Evolutionary conservation across 2,888 invertebrate species (phyloP).

Genomic region (Mystacides longicornis): DNA sequence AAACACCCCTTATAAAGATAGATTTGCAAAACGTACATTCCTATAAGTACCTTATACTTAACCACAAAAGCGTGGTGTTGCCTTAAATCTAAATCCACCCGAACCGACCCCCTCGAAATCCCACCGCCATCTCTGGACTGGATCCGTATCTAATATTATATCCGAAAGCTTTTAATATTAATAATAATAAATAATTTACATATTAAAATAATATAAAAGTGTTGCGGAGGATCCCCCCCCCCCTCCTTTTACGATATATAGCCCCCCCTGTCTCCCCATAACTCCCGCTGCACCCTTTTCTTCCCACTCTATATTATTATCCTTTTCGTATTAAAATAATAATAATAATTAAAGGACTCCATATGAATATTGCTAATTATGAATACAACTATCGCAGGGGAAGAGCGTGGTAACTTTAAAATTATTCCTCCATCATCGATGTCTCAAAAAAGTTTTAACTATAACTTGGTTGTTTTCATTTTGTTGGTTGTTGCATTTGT

Average conservation of each 20-base stretch:
- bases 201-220: constrained; percentile 25
- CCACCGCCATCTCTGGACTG: no score
- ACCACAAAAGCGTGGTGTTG: constrained; percentile 10
- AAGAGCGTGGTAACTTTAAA: background rate
- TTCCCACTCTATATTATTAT: background rate
- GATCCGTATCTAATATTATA: no score
- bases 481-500: no score
- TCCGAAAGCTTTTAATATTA: constrained; percentile 24
- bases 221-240: constrained; percentile 7
- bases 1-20: no score
- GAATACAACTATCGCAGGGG: constrained; percentile 16
- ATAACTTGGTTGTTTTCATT: no score
- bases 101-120: no score
- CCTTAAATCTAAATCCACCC: constrained; percentile 21
- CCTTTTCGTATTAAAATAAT: constrained; percentile 5
- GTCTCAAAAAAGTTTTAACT: no score
- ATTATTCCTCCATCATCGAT: no score
- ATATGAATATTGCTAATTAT: constrained; percentile 26
- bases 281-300: background rate
- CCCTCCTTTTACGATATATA: no score
- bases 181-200: constrained; percentile 28
- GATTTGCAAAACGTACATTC: no score
- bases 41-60: constrained; percentile 5
- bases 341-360: constrained; percentile 3
- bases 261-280: constrained; percentile 9